These are phyloP conservation scores for Tribolium castaneum DNA, from an alignment of 1,140 invertebrate genomes.

Conservation along the genomic window DNA sequence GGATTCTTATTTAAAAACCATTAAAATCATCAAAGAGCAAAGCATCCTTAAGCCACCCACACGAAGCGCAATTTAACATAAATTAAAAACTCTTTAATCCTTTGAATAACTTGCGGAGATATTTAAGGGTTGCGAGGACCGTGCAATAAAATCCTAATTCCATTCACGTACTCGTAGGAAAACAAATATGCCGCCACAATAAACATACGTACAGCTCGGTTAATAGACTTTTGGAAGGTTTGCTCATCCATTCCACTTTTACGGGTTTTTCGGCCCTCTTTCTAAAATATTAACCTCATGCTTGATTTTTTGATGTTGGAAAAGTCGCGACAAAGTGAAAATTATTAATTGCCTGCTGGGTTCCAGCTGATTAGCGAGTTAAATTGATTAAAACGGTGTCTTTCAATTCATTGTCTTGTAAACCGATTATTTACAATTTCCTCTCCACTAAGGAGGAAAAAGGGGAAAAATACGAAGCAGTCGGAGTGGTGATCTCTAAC, in stretches of 20 bases:
- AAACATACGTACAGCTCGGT: neutral
- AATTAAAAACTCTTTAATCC: no score
- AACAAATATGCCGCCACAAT: conserved; percentile 10
- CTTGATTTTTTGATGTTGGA: neutral
- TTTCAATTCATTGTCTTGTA: conserved; percentile 22
- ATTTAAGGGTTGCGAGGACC: neutral
- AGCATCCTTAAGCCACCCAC: no score
- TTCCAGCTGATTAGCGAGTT: conserved; percentile 20
- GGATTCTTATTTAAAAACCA: no score
- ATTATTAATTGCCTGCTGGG: conserved; percentile 27
- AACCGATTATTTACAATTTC: conserved; percentile 29
- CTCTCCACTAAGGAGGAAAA: neutral
- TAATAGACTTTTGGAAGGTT: conserved; percentile 1
- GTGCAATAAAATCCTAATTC: neutral
- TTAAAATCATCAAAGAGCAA: no score
- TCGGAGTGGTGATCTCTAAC: neutral
- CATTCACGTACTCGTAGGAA: neutral
- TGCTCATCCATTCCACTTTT: neutral
- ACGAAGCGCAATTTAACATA: no score
- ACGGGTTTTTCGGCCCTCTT: neutral
- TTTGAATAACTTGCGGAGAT: neutral
- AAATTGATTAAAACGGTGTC: conserved; percentile 34
- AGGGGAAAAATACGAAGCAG: neutral
- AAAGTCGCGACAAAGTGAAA: neutral
- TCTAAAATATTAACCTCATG: conserved; percentile 17